Evolutionary conservation across 2,888 invertebrate genomes (phyloP).

Genomic region (Octonoba sinensis): DNA sequence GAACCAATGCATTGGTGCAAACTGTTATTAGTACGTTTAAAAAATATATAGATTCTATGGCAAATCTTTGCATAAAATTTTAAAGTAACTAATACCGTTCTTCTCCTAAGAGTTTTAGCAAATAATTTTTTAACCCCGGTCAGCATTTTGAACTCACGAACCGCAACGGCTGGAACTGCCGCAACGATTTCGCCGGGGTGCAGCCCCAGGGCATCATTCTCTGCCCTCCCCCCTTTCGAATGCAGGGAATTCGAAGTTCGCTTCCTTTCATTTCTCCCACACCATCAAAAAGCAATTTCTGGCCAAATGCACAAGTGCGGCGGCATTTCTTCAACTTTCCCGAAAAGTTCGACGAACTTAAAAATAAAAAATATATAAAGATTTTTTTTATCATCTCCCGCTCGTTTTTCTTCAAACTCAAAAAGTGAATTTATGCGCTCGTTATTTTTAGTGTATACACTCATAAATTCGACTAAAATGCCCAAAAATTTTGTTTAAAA

Average conservation of each 20-base stretch:
- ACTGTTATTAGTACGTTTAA: too few relatives aligned
- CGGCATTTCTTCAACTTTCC: conserved; percentile 51
- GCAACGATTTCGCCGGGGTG: too few relatives aligned
- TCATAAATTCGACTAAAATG: too few relatives aligned
- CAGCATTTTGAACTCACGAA: too few relatives aligned
- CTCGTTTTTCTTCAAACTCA: conserved; percentile 20
- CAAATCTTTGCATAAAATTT: too few relatives aligned
- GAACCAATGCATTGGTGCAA: too few relatives aligned
- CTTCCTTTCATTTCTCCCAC: conserved; percentile 47
- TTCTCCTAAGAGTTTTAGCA: too few relatives aligned
- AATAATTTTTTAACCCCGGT: too few relatives aligned
- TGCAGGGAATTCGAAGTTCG: conserved; percentile 23
- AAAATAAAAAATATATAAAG: conserved; percentile 31
- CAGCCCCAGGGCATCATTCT: not conserved
- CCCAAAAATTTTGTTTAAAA: too few relatives aligned
- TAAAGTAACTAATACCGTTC: too few relatives aligned
- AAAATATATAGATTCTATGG: too few relatives aligned
- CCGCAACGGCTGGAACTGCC: too few relatives aligned
- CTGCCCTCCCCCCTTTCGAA: not conserved
- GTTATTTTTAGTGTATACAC: not conserved
- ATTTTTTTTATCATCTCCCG: conserved; percentile 22
- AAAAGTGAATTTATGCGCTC: conserved; percentile 10
- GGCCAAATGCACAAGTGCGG: conserved; percentile 49
- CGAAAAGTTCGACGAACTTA: conserved; percentile 25
- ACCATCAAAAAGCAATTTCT: conserved; percentile 58